Base-by-base conservation (phyloP, 2,113 vertebrate species). In the Mesembrinibis cayennensis region DNA sequence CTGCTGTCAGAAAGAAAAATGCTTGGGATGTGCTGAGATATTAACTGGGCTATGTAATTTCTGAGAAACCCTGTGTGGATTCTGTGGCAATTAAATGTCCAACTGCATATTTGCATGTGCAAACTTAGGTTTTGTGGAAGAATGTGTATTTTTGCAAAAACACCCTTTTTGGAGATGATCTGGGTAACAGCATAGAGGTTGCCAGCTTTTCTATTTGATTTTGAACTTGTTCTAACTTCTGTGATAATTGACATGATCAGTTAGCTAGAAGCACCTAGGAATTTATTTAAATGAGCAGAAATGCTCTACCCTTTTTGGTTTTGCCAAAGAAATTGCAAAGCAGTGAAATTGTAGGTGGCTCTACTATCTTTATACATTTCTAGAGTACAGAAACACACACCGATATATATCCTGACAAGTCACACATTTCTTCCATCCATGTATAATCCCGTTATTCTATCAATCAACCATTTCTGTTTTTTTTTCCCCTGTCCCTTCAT, bases 301-400 rank as follows among this genome's bases (percentile, higher is more conserved):
- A 58, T 12, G 14, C 11, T 85, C 18, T 53, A 47, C 67, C 73
- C 9, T 20, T 90, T 88, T 84, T 74, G 26, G 34, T 92, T 69
- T 73, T 89, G 72, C 61, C 90, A 91, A 87, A 87, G 44, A 91
- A 89, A 72, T 65, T 82, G 61, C 17, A 87, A 82, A 94, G n/a
- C 49, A 36, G 52, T 80, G 49, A 34, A 95, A 71, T 76, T 87
- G 74, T 95, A 95, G 80, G 80, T 94, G 91, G 91, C 36, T 96
- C 6, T 87, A 53, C 92, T 97, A 87, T 96, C 73, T 97, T 95
- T 95, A 82, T 69, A 76, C 30, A 78, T 91, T 95, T 95, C 59
- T 95, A 87, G 45, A 92, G 72, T 70, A 91, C 73, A 95, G 77
- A 86, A 95, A 78, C 73, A 77, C 79, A 88, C 91, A 89, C 29